Evolutionary conservation across 2,113 vertebrate genomes (phyloP).

Genomic region (Charadrius vociferus): DNA sequence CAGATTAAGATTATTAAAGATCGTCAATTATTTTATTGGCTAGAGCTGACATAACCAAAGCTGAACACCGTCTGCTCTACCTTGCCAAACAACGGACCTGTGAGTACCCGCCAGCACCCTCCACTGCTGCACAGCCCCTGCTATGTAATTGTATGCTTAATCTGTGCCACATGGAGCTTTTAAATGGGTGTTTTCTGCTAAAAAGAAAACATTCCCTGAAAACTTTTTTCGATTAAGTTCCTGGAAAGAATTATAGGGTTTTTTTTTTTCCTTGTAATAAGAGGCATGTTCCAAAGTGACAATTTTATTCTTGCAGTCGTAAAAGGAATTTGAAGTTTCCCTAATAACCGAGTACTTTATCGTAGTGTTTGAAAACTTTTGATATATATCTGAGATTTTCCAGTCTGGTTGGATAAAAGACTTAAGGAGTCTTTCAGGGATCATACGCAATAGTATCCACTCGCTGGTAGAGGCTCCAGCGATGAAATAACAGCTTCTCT

Average conservation of each 20-base stretch:
- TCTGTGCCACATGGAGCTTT: background rate
- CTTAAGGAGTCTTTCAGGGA: background rate
- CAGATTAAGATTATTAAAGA: background rate
- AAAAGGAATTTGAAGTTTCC: background rate
- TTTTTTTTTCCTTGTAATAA: background rate
- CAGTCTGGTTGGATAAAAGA: background rate
- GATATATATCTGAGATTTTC: background rate
- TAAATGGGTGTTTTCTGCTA: background rate
- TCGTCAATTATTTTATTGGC: conserved; percentile 26
- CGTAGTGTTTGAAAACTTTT: background rate
- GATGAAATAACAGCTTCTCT: background rate
- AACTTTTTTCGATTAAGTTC: background rate
- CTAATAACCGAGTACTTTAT: background rate
- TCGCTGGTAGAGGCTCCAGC: background rate
- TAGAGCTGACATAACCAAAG: background rate
- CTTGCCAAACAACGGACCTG: background rate
- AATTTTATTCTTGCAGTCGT: background rate
- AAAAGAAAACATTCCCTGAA: background rate
- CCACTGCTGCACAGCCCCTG: background rate
- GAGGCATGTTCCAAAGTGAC: background rate
- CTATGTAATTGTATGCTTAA: background rate
- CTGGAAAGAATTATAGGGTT: background rate
- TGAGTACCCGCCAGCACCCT: background rate
- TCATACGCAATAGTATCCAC: background rate
- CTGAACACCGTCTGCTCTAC: background rate